phyloP scores from a whole-genome alignment of 2,113 vertebrate species.

The Pithys albifrons region DNA sequence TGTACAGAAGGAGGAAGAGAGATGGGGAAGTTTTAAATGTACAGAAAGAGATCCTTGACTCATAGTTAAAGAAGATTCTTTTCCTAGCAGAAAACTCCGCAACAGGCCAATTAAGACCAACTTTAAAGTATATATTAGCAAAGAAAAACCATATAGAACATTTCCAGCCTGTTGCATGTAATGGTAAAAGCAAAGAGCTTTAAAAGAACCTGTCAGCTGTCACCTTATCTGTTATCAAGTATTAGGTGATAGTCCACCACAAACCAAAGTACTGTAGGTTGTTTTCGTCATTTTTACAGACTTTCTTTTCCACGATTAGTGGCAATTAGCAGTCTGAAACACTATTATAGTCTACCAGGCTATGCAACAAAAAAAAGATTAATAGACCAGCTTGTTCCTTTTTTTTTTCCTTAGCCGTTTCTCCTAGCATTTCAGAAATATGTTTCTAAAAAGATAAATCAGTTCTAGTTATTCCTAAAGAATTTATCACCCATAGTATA shows the following conservation, averaged over 20 bases:
- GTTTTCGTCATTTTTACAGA: neutral
- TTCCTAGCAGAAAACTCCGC: neutral
- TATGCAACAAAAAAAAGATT: slow-evolving; percentile 1
- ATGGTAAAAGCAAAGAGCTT: neutral
- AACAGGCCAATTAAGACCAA: neutral
- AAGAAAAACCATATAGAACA: neutral
- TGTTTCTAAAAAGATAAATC: neutral
- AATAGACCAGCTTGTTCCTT: neutral
- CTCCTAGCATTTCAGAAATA: neutral
- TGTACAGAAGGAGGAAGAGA: neutral
- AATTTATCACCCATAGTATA: neutral
- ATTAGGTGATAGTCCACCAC: neutral
- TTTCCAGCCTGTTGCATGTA: neutral
- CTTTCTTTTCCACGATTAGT: neutral
- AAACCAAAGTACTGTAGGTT: neutral
- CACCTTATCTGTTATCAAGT: neutral
- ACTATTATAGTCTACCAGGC: neutral
- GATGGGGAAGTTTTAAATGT: neutral
- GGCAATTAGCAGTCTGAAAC: neutral
- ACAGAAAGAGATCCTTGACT: neutral
- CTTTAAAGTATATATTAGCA: neutral
- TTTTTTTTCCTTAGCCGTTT: neutral
- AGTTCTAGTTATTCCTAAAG: neutral
- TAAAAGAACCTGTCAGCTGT: neutral
- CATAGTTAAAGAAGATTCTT: neutral